phyloP scores from a whole-genome alignment of 1,140 invertebrate genomes.

The Brachionus rotundiformis region DNA sequence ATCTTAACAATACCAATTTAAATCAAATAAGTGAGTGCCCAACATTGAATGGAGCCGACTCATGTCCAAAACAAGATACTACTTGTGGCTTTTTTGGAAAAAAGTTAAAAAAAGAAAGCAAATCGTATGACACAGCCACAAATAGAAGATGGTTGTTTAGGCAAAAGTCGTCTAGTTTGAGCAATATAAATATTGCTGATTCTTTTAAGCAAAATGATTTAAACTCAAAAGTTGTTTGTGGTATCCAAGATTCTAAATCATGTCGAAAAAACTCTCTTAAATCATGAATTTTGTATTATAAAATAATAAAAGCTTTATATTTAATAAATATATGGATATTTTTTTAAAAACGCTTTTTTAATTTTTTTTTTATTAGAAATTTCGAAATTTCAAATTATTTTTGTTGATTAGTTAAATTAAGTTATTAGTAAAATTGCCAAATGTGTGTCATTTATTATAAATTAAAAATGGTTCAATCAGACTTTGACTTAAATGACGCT shows the following conservation, averaged over 20 bases:
- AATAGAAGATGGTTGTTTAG: conserved; percentile 2
- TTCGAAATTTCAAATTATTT: too few relatives aligned
- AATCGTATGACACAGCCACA: not conserved
- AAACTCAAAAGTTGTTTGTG: not conserved
- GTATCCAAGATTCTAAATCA: not conserved
- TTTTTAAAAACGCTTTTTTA: not conserved
- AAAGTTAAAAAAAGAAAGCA: conserved; percentile 36
- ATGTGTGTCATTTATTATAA: too few relatives aligned
- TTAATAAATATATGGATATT: not conserved
- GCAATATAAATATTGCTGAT: conserved; percentile 9
- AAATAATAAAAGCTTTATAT: not conserved
- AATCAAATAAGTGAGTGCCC: conserved; percentile 42
- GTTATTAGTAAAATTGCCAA: too few relatives aligned
- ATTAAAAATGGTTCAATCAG: too few relatives aligned
- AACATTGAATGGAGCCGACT: not conserved
- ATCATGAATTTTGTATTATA: not conserved
- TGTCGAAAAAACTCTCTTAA: conserved; percentile 28
- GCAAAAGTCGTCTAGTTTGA: conserved; percentile 39
- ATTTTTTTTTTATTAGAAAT: not conserved
- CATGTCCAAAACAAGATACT: not conserved
- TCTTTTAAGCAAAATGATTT: not conserved
- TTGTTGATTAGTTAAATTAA: too few relatives aligned
- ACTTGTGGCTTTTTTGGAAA: not conserved
- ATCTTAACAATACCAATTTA: conserved; percentile 7
- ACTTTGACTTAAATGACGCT: too few relatives aligned